A percentile compares a stretch with the other conserved stretches of the same genome.
Conservation (phyloP, 2,888 invertebrate genomes). For the Malacosoma neustria region DNA sequence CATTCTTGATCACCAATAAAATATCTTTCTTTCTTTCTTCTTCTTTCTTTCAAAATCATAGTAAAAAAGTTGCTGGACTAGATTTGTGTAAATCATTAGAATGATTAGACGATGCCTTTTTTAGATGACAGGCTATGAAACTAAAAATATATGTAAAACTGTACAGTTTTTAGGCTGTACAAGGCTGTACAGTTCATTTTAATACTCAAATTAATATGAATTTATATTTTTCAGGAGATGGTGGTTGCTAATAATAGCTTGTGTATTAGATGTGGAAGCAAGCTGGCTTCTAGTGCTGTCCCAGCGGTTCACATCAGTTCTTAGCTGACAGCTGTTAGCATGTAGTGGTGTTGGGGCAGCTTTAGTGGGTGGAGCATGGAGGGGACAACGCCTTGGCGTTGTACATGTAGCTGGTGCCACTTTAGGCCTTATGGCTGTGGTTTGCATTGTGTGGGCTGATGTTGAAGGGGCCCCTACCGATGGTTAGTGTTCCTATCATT, state of each 20-base stretch:
- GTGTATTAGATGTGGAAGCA: constrained; percentile 89
- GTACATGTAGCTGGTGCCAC: constrained; percentile 87
- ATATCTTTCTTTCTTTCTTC: no score
- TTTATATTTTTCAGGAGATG: constrained; percentile 46
- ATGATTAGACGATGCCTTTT: no score
- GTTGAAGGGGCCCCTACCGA: constrained; percentile 80
- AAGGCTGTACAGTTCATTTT: no score
- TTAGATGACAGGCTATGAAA: no score
- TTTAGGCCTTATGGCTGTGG: constrained; percentile 86
- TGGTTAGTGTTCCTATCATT: constrained; percentile 41
- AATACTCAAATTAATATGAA: constrained; percentile 2
- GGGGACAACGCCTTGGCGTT: constrained; percentile 83
- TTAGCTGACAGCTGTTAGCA: constrained; percentile 84
- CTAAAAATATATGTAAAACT: no score
- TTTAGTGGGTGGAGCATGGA: constrained; percentile 84
- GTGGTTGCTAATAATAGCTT: constrained; percentile 86
- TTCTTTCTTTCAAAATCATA: no score
- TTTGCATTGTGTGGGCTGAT: constrained; percentile 89
- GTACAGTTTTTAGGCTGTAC: no score
- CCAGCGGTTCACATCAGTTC: constrained; percentile 74
- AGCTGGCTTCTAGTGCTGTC: constrained; percentile 88
- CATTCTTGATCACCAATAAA: no score
- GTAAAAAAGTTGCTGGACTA: no score
- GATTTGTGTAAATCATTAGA: no score
- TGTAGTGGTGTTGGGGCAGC: constrained; percentile 91